phyloP scores from a whole-genome alignment of 2,888 invertebrate species.

The Yponomeuta sedellus region DNA sequence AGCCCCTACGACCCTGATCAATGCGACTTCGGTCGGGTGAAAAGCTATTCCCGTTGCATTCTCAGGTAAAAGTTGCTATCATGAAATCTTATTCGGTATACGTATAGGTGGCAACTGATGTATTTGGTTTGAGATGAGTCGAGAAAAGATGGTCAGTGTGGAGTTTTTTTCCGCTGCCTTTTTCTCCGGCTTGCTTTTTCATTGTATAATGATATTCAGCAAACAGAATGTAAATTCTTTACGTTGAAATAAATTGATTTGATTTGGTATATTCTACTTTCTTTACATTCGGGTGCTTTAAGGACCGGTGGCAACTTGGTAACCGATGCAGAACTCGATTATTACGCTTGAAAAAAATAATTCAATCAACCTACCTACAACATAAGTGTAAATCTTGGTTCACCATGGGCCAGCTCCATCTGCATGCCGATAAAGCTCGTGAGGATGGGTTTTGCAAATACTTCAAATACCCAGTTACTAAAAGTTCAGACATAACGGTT shows the following conservation, averaged over 20 bases:
- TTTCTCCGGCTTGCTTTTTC: too few species aligned
- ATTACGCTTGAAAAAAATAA: not conserved
- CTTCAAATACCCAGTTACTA: not conserved
- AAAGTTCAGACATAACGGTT: conserved; percentile 18
- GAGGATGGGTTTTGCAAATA: not conserved
- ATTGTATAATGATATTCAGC: too few species aligned
- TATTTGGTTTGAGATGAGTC: too few species aligned
- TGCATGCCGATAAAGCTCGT: not conserved
- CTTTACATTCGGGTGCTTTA: not conserved
- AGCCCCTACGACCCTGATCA: not conserved
- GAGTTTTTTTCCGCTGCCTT: too few species aligned
- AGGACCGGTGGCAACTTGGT: not conserved
- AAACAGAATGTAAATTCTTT: too few species aligned
- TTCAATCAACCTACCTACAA: not conserved
- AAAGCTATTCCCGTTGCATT: not conserved
- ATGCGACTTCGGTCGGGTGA: not conserved
- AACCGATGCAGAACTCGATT: not conserved
- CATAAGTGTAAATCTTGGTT: not conserved
- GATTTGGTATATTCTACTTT: not conserved
- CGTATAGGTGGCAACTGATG: too few species aligned
- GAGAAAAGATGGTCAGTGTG: too few species aligned
- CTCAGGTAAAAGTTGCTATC: not conserved
- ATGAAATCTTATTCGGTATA: too few species aligned
- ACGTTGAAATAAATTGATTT: too few species aligned
- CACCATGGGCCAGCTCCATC: not conserved